phyloP scores from a whole-genome alignment of 2,113 vertebrate species.

The Oncorhynchus clarkii region DNA sequence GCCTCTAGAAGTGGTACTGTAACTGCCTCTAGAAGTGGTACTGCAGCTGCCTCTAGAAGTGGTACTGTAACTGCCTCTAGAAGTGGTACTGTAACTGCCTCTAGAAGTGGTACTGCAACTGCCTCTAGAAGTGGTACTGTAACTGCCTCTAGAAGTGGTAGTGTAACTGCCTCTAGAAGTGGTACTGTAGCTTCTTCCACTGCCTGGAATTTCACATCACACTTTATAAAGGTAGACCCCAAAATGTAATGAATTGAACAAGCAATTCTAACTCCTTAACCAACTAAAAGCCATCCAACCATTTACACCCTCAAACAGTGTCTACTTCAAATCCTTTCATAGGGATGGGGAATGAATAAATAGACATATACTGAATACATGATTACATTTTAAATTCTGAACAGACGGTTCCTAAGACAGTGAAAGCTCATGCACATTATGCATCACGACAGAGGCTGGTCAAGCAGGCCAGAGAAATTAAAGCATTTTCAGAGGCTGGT shows the following conservation, averaged over 20 bases:
- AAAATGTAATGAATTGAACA: neutral
- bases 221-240: neutral
- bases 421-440: neutral
- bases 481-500: neutral
- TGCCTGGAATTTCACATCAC: neutral
- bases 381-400: neutral
- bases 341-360: neutral
- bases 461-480: no score
- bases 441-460: no score
- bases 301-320: neutral
- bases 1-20: no score
- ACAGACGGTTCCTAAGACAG: neutral
- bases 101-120: no score
- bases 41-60: no score
- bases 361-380: neutral
- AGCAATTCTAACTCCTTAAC: neutral
- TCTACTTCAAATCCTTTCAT: neutral
- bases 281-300: neutral
- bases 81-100: no score
- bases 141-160: neutral
- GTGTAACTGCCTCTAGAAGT: no score
- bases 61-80: no score
- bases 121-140: no score
- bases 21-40: no score
- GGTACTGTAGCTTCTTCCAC: neutral